Conservation (phyloP, 2,113 vertebrate species). For the Canis aureus region DNA sequence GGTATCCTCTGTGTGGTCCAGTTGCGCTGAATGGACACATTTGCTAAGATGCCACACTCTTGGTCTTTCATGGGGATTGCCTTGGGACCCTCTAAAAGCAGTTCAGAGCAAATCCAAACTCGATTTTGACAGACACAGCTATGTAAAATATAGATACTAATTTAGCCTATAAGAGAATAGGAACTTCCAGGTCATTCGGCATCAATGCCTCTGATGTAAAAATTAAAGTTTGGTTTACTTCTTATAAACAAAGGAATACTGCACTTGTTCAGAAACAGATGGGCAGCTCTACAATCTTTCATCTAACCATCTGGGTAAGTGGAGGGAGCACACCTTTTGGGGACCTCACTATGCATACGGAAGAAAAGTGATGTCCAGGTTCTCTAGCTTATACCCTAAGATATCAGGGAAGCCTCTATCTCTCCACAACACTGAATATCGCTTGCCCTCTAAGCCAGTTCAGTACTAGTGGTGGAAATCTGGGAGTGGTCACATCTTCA, state of each 20-base stretch:
- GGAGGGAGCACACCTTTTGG: neutral
- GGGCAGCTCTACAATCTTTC: neutral
- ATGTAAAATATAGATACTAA: neutral
- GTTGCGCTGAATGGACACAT: neutral
- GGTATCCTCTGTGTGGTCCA: neutral
- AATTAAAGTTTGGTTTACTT: neutral
- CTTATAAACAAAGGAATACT: neutral
- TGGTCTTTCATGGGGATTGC: neutral
- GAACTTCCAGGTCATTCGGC: neutral
- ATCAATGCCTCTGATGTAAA: neutral
- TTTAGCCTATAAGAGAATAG: neutral
- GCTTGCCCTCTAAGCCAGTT: neutral
- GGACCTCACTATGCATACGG: neutral
- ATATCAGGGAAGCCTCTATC: neutral
- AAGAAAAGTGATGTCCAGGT: neutral
- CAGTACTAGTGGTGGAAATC: neutral
- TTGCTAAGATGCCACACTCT: neutral
- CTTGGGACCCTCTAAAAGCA: neutral
- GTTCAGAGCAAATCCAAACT: neutral
- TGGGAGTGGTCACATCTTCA: neutral
- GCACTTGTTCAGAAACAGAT: neutral
- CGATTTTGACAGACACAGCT: slow-evolving; percentile 18
- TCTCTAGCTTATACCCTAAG: neutral
- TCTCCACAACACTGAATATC: neutral
- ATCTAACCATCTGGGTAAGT: slow-evolving; percentile 25